Evolutionary conservation across 2,113 vertebrate species (phyloP).

Genomic region (Pachyramphus minor): DNA sequence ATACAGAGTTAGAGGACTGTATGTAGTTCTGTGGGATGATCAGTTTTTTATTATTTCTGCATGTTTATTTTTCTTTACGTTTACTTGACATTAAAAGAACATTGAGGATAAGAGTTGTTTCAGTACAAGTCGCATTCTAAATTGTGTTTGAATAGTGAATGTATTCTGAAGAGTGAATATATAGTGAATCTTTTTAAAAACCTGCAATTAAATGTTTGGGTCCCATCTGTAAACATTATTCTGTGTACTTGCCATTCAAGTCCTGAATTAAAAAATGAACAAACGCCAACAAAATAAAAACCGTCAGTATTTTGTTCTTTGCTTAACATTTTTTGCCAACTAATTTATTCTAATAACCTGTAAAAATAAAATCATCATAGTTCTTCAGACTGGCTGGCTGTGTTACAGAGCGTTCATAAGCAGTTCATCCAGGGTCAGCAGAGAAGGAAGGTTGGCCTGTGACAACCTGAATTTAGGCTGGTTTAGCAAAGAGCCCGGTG

Average conservation of each 20-base stretch:
- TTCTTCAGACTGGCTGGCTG: neutral
- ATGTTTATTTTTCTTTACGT: neutral
- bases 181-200: neutral
- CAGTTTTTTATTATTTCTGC: neutral
- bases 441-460: neutral
- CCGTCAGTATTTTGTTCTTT: neutral
- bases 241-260: neutral
- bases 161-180: neutral
- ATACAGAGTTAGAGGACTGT: neutral
- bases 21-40: neutral
- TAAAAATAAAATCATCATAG: neutral
- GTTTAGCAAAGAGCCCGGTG: neutral
- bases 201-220: neutral
- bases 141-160: neutral
- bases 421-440: neutral
- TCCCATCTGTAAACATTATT: neutral
- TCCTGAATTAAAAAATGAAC: neutral
- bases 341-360: neutral
- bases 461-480: neutral
- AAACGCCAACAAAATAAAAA: neutral
- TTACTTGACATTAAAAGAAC: neutral
- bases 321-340: neutral
- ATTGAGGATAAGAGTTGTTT: neutral
- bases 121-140: neutral
- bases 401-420: neutral